phyloP scores from a whole-genome alignment of 1,140 invertebrate species.

The Pemphigus obesinymphae region DNA sequence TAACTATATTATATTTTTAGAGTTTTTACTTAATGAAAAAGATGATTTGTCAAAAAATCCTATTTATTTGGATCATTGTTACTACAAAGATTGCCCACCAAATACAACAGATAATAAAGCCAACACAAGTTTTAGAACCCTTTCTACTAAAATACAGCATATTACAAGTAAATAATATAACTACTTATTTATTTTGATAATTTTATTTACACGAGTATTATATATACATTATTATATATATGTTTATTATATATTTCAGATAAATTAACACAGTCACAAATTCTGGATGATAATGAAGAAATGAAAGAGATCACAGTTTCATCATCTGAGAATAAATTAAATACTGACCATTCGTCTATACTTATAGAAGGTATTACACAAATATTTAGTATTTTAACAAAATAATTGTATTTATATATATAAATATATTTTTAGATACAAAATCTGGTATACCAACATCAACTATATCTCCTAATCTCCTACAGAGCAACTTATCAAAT shows the following conservation, averaged over 20 bases:
- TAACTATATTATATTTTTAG: too few species aligned
- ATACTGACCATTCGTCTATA: not conserved
- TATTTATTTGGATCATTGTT: slow-evolving; percentile 30
- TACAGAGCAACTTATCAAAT: not conserved
- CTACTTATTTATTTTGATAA: not conserved
- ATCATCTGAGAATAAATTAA: not conserved
- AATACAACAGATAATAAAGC: not conserved
- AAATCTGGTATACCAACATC: not conserved
- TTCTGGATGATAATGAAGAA: not conserved
- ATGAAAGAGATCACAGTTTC: slow-evolving; percentile 15
- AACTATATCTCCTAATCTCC: not conserved
- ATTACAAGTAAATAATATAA: slow-evolving; percentile 9
- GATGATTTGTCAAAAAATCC: not conserved
- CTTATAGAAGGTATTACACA: not conserved
- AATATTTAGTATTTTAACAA: not conserved
- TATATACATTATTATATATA: too few species aligned
- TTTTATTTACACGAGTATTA: too few species aligned
- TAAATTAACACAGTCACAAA: not conserved
- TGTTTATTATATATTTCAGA: not conserved
- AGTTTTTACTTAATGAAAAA: not conserved
- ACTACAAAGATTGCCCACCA: slow-evolving; percentile 4
- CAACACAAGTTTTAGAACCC: not conserved
- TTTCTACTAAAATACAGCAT: not conserved
- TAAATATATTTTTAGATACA: not conserved
- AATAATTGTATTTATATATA: not conserved